Conservation (phyloP, 2,797 vertebrate species). For the Mormyrus proboscirostris region DNA sequence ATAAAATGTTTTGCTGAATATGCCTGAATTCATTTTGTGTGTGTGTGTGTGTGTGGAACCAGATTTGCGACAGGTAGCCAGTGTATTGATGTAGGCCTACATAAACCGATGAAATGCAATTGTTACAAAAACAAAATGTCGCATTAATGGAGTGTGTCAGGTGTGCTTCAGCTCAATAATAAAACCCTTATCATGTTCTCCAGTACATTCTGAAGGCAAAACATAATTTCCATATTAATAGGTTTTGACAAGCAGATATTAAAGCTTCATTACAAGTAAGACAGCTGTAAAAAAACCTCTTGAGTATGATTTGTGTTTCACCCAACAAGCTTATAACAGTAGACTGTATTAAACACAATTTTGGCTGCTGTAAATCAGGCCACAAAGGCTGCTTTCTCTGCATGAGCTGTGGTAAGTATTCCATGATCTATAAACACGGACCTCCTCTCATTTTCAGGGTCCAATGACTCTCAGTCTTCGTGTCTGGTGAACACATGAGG, state of each 20-base stretch:
- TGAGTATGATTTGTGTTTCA: slow-evolving; percentile 1
- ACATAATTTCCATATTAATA: slow-evolving; percentile 26
- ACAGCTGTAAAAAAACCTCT: slow-evolving; percentile 17
- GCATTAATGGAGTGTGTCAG: slow-evolving; percentile 17
- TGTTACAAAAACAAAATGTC: neutral
- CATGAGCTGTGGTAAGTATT: neutral
- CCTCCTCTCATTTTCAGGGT: neutral
- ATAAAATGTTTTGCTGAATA: neutral
- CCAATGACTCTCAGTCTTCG: neutral
- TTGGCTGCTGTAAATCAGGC: neutral
- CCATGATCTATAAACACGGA: neutral
- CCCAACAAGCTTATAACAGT: neutral
- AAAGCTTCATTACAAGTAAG: slow-evolving; percentile 9
- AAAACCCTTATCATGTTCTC: slow-evolving; percentile 18
- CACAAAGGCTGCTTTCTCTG: neutral
- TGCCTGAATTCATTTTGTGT: neutral
- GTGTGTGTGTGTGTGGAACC: neutral
- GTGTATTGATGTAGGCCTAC: neutral
- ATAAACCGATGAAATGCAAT: neutral
- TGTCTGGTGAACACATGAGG: neutral
- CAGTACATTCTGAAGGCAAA: slow-evolving; percentile 22
- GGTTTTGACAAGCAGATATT: slow-evolving; percentile 19
- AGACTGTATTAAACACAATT: neutral
- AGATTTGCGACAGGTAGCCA: neutral
- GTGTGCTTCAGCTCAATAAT: slow-evolving; percentile 16